Percentiles rank a stretch among this genome's conserved stretches.
Evolutionary conservation across 1,140 invertebrate genomes (phyloP).

Genomic region (Scylla paramamosain): DNA sequence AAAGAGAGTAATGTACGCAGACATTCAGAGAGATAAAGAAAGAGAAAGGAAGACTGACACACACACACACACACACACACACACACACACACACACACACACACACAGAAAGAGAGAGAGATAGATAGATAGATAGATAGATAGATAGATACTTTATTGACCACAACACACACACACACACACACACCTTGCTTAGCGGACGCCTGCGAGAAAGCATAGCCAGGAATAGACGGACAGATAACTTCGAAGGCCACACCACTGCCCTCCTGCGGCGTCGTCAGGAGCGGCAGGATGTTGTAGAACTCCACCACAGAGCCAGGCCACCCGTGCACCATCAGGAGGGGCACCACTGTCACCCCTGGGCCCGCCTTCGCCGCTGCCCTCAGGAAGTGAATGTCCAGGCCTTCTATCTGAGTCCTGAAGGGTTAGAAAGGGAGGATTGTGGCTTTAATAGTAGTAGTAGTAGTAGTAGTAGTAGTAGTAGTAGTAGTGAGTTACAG

Average conservation of each 20-base stretch:
- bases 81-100: too few species aligned
- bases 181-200: slow-evolving; percentile 80
- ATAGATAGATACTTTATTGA: too few species aligned
- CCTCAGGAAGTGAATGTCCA: slow-evolving; percentile 89
- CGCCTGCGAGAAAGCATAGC: slow-evolving; percentile 91
- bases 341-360: slow-evolving; percentile 82
- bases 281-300: slow-evolving; percentile 88
- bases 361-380: slow-evolving; percentile 81
- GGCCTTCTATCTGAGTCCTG: slow-evolving; percentile 85
- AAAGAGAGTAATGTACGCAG: too few species aligned
- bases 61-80: too few species aligned
- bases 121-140: not conserved
- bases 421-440: not conserved
- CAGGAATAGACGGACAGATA: slow-evolving; percentile 89
- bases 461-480: too few species aligned
- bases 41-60: too few species aligned
- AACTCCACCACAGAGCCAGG: slow-evolving; percentile 93
- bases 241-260: slow-evolving; percentile 89
- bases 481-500: too few species aligned
- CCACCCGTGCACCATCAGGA: slow-evolving; percentile 93
- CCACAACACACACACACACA: too few species aligned
- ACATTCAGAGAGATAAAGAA: too few species aligned
- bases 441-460: too few species aligned
- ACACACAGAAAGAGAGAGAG: not conserved
- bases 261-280: slow-evolving; percentile 83